phyloP scores from a whole-genome alignment of 2,113 vertebrate genomes.

The Mixornis gularis region DNA sequence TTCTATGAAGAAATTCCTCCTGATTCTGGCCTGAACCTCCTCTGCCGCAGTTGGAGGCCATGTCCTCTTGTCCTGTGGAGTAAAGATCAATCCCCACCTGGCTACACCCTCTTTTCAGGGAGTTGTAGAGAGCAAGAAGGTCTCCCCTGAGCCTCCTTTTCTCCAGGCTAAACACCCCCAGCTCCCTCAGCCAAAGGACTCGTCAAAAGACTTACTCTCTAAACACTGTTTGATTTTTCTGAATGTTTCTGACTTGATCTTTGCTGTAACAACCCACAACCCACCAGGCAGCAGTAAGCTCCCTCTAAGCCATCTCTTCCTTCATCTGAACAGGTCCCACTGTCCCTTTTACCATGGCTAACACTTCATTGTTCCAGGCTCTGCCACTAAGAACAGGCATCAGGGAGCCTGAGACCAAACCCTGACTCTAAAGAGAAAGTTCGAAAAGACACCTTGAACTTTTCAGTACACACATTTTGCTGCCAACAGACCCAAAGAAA shows the following conservation, averaged over 20 bases:
- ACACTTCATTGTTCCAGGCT: background rate
- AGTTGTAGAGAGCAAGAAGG: background rate
- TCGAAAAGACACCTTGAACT: background rate
- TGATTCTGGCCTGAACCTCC: background rate
- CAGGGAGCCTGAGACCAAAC: background rate
- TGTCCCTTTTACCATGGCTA: background rate
- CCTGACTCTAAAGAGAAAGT: background rate
- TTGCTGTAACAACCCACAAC: background rate
- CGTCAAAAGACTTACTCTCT: background rate
- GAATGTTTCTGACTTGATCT: background rate
- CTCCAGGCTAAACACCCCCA: background rate
- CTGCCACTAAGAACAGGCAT: background rate
- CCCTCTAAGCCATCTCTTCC: background rate
- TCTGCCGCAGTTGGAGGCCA: background rate
- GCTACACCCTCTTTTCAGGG: background rate
- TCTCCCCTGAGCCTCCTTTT: background rate
- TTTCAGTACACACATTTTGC: background rate
- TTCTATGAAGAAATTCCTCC: background rate
- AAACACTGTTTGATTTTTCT: background rate
- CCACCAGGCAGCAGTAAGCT: background rate
- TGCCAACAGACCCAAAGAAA: background rate
- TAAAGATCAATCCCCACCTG: too few species aligned
- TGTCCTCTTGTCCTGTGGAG: background rate
- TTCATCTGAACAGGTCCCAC: accelerated
- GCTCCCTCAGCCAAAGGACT: background rate